Evolutionary conservation across 2,797 vertebrate genomes (phyloP).

Genomic region (Adrianichthys oophorus): DNA sequence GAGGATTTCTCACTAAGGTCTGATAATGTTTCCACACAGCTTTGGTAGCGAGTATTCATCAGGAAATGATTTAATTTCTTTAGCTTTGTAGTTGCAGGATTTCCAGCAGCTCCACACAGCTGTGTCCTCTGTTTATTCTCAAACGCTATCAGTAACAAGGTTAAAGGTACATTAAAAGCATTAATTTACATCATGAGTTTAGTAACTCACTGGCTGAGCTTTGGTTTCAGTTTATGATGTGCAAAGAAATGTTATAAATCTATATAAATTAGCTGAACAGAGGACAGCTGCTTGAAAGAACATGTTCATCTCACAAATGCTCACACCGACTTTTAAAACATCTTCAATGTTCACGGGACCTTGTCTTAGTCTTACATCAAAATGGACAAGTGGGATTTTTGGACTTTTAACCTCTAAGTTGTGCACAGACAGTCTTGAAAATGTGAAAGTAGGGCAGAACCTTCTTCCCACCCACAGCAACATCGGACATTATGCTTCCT

Average conservation of each 20-base stretch:
- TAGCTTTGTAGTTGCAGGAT: constrained; percentile 11
- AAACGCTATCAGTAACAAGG: constrained; percentile 24
- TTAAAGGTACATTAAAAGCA: constrained; percentile 18
- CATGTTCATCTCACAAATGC: constrained; percentile 22
- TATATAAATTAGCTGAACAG: not conserved
- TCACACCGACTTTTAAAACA: too few relatives aligned
- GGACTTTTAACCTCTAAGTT: constrained; percentile 77
- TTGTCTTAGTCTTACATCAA: constrained; percentile 49
- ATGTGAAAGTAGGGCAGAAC: constrained; percentile 62
- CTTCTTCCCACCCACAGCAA: constrained; percentile 51
- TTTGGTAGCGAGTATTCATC: constrained; percentile 37
- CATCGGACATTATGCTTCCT: constrained; percentile 65
- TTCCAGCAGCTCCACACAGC: constrained; percentile 24
- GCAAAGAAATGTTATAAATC: constrained; percentile 40
- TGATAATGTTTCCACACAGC: constrained; percentile 25
- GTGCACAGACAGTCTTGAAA: constrained; percentile 49
- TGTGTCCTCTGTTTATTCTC: constrained; percentile 2
- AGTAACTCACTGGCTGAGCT: not conserved
- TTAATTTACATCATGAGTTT: constrained; percentile 7
- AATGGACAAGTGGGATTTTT: constrained; percentile 66
- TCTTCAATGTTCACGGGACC: constrained; percentile 6
- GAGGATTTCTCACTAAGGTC: constrained; percentile 35
- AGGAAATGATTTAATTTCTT: constrained; percentile 23
- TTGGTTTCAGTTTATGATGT: constrained; percentile 14
- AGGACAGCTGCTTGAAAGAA: constrained; percentile 29